Base-by-base conservation (phyloP, 2,113 vertebrate species). In the Salminus brasiliensis region DNA sequence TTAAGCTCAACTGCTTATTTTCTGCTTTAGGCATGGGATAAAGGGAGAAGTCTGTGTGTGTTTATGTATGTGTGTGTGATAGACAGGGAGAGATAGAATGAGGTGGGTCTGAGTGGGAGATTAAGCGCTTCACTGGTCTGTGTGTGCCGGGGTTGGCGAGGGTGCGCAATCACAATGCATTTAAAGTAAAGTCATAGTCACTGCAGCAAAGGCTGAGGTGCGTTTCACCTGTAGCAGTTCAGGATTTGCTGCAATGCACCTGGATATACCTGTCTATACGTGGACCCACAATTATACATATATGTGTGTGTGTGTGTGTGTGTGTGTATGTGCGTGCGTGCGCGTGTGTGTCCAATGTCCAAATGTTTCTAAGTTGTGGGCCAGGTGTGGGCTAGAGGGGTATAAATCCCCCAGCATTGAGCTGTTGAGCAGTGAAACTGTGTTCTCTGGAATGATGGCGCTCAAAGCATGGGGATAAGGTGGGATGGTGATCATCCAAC, bases 51-150 rank as follows among this genome's bases (percentile, higher is more conserved):
- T 52, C 47, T 21, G 11, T 62, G 72, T 57, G 41, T 75, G n/a
- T 65, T 8, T 29, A 5, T 47, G 18, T 34, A 15, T 45, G 39
- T 23, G 25, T 15, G 6, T 41, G 16, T 4, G 21, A 49, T 49
- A 12, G 18, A 18, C 36, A n/a, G 13, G 34, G 43, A 53, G 7
- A 45, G n/a, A n/a, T 11, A 63, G 4, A 63, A 25, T 25, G n/a
- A 55, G 25, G 39, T 10, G 5, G 16, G 18, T 21, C 32, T 49
- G 63, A 69, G 45, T 57, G 41, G 30, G 36, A 80, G 59, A 80
- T 69, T 66, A 72, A 77, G 41, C 55, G 43, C 32, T 68, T 29
- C 52, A 73, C 72, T 80, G 11, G 71, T 76, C 21, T 66, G 59
- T 65, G 39, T 43, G 45, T 11, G 32, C 47, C 8, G 2, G 6